A percentile compares a stretch with the other conserved stretches of the same genome.
Conservation (phyloP, 2,113 vertebrate genomes). For the Condylura cristata region DNA sequence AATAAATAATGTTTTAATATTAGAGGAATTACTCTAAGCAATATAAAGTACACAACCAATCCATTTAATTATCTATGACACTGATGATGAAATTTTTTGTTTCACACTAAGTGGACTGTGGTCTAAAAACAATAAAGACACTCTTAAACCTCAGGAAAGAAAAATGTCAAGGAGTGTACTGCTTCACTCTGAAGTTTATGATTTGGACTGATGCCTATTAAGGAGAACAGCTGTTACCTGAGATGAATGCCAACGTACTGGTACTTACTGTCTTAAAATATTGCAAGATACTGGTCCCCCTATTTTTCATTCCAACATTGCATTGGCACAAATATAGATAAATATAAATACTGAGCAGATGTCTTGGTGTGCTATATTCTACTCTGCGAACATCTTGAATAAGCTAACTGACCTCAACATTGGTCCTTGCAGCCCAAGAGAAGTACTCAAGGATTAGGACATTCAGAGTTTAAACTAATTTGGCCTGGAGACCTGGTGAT, state of each 20-base stretch:
- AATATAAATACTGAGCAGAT: not conserved
- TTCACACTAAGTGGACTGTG: not conserved
- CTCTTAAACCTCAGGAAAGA: not conserved
- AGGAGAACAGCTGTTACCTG: constrained; percentile 1
- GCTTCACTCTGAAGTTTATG: constrained; percentile 47
- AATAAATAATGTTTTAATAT: not conserved
- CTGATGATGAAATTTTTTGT: not conserved
- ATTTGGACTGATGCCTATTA: constrained; percentile 29
- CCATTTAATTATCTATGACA: not conserved
- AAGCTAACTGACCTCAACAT: constrained; percentile 9
- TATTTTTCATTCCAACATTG: not conserved
- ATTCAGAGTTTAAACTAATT: not conserved
- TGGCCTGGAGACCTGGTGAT: not conserved
- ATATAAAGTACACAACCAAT: not conserved
- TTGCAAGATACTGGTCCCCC: not conserved
- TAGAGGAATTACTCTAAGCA: not conserved
- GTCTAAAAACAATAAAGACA: not conserved
- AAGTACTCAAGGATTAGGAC: not conserved
- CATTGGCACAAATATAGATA: not conserved
- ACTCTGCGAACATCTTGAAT: not conserved
- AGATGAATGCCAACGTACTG: not conserved
- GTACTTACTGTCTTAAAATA: constrained; percentile 48
- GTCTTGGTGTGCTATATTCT: not conserved
- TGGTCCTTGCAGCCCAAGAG: not conserved
- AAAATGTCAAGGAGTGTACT: not conserved